Conservation (phyloP, 2,113 vertebrate genomes). For the Ammodytes dubius region DNA sequence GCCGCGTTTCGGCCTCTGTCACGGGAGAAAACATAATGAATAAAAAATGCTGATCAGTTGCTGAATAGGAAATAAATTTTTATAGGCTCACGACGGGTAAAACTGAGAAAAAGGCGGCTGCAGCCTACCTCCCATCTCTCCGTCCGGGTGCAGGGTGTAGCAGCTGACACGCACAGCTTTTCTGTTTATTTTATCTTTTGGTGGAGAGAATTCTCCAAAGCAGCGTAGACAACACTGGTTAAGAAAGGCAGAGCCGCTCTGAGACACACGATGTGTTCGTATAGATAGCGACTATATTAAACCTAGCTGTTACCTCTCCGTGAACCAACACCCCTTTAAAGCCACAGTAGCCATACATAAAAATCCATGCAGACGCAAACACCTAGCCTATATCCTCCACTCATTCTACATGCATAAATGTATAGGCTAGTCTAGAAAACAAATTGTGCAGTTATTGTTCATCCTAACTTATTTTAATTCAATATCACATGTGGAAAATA, state of each 20-base stretch:
- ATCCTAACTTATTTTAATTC: too few species aligned
- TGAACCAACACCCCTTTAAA: conserved; percentile 83
- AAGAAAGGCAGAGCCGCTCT: conserved; percentile 7
- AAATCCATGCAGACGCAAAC: background rate
- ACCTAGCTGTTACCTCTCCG: conserved; percentile 71
- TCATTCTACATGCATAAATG: background rate
- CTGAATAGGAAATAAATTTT: conserved; percentile 30
- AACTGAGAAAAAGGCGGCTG: conserved; percentile 1
- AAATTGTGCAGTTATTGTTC: too few species aligned
- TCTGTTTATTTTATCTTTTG: background rate
- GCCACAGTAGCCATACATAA: conserved; percentile 65
- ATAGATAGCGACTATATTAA: conserved; percentile 56
- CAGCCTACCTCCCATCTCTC: conserved; percentile 81
- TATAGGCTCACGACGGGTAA: conserved; percentile 31
- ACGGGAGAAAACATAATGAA: conserved; percentile 73
- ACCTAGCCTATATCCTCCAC: background rate
- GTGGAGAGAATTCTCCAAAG: background rate
- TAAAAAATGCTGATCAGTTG: conserved; percentile 33
- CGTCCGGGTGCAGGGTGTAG: conserved; percentile 16
- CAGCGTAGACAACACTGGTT: background rate
- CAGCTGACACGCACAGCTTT: conserved; percentile 34
- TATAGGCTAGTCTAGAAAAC: too few species aligned
- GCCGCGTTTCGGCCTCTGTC: conserved; percentile 92
- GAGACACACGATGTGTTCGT: conserved; percentile 52
- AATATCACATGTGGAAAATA: too few species aligned